phyloP scores from a whole-genome alignment of 2,888 invertebrate species.

The Scaptomyza flava region DNA sequence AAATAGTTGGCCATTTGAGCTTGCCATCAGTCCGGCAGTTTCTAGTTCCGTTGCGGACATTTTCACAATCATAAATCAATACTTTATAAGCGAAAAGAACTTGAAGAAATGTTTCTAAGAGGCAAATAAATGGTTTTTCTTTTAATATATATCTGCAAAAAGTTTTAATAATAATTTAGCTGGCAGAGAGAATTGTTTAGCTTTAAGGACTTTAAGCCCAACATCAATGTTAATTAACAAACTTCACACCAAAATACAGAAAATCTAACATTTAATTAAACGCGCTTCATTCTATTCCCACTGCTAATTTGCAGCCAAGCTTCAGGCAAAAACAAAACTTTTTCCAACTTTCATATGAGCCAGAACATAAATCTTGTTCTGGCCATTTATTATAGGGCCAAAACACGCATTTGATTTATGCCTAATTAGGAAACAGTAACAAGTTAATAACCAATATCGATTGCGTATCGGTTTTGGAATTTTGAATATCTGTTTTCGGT shows the following conservation, averaged over 20 bases:
- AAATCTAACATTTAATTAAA: neutral
- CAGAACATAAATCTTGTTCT: constrained; percentile 30
- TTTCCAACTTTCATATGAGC: constrained; percentile 17
- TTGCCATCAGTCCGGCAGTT: neutral
- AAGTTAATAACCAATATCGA: constrained; percentile 54
- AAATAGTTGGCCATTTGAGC: constrained; percentile 28
- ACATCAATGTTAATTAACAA: neutral
- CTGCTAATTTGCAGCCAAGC: constrained; percentile 25
- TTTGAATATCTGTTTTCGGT: neutral
- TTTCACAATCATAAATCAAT: neutral
- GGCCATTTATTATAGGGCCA: constrained; percentile 27
- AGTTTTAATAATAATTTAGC: too few species aligned
- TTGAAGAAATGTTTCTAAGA: neutral
- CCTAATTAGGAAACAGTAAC: constrained; percentile 57
- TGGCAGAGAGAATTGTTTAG: too few species aligned
- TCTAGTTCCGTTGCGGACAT: constrained; percentile 5
- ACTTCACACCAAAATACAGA: neutral
- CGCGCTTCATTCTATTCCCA: neutral
- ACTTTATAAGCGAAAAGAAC: neutral
- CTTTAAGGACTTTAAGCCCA: neutral
- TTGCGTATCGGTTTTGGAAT: constrained; percentile 6
- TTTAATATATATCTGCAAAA: too few species aligned
- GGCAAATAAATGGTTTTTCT: neutral
- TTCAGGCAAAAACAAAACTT: constrained; percentile 13
- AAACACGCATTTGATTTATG: constrained; percentile 44